Evolutionary conservation across 2,888 invertebrate species (phyloP).

Genomic region (Ditylenchus weischeri): DNA sequence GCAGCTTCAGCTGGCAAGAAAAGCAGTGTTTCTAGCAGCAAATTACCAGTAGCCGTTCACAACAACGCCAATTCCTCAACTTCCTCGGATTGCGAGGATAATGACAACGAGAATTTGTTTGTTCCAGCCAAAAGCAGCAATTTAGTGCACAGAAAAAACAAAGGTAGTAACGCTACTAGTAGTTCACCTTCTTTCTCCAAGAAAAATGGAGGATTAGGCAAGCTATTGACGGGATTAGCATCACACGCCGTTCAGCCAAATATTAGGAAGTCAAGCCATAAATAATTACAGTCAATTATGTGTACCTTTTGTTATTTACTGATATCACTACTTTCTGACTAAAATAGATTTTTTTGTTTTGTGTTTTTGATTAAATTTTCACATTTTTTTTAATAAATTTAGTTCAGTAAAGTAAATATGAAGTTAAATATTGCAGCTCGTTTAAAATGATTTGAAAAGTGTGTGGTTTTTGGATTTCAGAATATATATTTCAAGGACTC

Average conservation of each 20-base stretch:
- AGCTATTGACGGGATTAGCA: no score
- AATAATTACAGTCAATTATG: background rate
- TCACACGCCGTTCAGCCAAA: no score
- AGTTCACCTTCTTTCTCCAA: no score
- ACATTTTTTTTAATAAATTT: background rate
- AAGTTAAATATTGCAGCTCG: no score
- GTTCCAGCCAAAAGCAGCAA: slow-evolving; percentile 6
- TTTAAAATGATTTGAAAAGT: background rate
- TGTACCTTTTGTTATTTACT: slow-evolving; percentile 9
- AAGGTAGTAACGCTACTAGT: background rate
- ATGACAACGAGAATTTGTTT: background rate
- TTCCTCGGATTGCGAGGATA: background rate
- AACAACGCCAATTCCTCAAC: background rate
- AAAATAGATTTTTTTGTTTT: slow-evolving; percentile 11
- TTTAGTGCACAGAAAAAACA: background rate
- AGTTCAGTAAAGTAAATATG: no score
- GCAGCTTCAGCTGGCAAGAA: no score
- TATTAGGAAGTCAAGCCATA: no score
- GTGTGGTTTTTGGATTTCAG: no score
- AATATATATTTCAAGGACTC: no score
- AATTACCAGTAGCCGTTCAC: no score
- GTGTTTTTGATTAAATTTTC: background rate
- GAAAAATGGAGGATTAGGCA: no score
- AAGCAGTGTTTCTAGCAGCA: no score
- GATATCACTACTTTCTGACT: background rate